Evolutionary conservation across 1,140 invertebrate genomes (phyloP), one percentile per base, ranked within the genome.

Genomic region (Drosophila jambulina): DNA sequence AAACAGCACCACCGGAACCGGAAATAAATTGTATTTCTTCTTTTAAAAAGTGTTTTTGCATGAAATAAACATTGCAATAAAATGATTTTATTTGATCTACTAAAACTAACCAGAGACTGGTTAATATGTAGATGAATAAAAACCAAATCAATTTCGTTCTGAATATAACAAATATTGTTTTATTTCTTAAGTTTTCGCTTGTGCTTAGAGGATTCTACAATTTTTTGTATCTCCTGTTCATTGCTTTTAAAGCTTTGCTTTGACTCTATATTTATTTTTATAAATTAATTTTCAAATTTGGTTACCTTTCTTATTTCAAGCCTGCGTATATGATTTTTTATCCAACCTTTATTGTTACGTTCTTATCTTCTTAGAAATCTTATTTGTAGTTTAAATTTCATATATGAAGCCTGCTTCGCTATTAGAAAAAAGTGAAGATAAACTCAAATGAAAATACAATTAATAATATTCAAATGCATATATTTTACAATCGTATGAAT

Each of bases 1-100:
- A 38, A 21, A 65, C 27, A 53, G 48, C 43, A 56, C 21, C 36
- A 56, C 17, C 32, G 45, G 23, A 25, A 40, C 19, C 2, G 74
- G 63, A 45, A 77, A 77, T n/a, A 77, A 77, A 21, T 77, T 77
- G 10, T 77, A 77, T 40, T 77, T 77, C 21, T 77, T 77, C 46
- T 77, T 77, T n/a, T 77, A 68, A n/a, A 68, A n/a, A 15, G 3
- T 19, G 29, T 4, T 8, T 13, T 19, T 13, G n/a, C 1, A 7
- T 0, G 3, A 15, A 53, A 32, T 15, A 0, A 21, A 21, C 10
- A 5, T 21, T 15, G 0, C 2, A 17, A 17, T 23, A 23, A 36
- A 54, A 23, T 36, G 4, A 54, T 23, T 54, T 36, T 10, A 6
- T 36, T 36, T 23, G 6, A 17, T 25, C 3, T 25, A 23, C 15